phyloP scores from a whole-genome alignment of 1,140 invertebrate genomes.

The Nautilus pompilius region DNA sequence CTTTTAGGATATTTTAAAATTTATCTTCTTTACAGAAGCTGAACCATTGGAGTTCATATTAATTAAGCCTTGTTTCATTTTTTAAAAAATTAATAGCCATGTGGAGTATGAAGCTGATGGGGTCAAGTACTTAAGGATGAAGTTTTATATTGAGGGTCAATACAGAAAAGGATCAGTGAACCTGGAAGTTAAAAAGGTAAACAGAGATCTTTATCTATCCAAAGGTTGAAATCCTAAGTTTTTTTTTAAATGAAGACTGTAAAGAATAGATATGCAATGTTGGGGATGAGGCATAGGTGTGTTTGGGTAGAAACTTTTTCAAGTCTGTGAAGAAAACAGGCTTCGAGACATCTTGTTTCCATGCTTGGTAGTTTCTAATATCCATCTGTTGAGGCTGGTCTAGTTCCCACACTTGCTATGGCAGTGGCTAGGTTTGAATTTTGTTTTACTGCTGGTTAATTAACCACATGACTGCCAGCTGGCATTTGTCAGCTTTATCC shows the following conservation, averaged over 20 bases:
- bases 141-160: slow-evolving; percentile 83
- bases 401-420: too few relatives aligned
- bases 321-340: neutral
- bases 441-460: too few relatives aligned
- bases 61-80: slow-evolving; percentile 48
- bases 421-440: too few relatives aligned
- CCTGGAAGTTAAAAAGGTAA: slow-evolving; percentile 81
- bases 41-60: slow-evolving; percentile 5
- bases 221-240: neutral
- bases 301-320: neutral
- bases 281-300: neutral
- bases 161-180: slow-evolving; percentile 76
- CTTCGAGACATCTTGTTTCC: neutral
- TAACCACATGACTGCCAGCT: too few relatives aligned
- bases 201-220: slow-evolving; percentile 9
- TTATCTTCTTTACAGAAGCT: too few relatives aligned
- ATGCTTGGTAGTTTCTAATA: neutral
- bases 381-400: neutral
- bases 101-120: slow-evolving; percentile 71
- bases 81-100: slow-evolving; percentile 75
- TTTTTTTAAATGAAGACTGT: neutral
- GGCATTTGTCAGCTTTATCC: too few relatives aligned
- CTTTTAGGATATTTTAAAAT: too few relatives aligned
- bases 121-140: slow-evolving; percentile 76
- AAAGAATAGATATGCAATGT: neutral